Evolutionary conservation across 92 coral and sea anemone genomes (phyloP), one percentile per base, ranked within the genome.

Genomic region (Micromussa lordhowensis): DNA sequence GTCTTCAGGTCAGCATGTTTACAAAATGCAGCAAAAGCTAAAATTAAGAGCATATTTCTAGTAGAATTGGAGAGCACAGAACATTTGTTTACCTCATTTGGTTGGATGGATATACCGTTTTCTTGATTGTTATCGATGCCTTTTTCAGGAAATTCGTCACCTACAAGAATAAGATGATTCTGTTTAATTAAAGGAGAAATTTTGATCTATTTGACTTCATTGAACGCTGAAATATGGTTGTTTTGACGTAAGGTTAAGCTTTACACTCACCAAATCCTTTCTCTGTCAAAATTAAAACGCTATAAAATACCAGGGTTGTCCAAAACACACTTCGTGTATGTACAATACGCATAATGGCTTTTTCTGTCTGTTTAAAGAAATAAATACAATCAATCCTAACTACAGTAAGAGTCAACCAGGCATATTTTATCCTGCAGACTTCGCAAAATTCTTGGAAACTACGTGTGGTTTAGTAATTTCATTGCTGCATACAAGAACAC

Each of bases 231-330:
- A 82, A 66, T 22, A 21, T 80, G 11, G 9, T 21, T 3, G 71
- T 14, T 78, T 78, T 49, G 68, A 58, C 24, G 63, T 30, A 69
- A 16, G 22, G 1, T 18, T 44, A 44, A 44, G 51, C 13, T 44
- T 44, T 68, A 55, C 75, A 87, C 90, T 87, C 29, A 80, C 90
- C n/a, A 4, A 68, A 58, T 36, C 70, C 66, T 29, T 58, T 80
- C 90, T 80, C 80, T 80, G 86, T 72, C 79, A 70, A 87, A 72
- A 87, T 54, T 34, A 87, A 0, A 36, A 87, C 55, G 76, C 84
- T 51, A 61, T 21, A 82, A 44, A 85, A 44, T 72, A 80, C 58
- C 81, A 84, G 58, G 22, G 73, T 36, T 0, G 75, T 58, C 61
- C 82, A 58, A 32, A 77, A 78, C 22, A 51, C 31, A 26, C 38